Evolutionary conservation across 1,140 invertebrate genomes (phyloP).

Genomic region (Bombyx mori): DNA sequence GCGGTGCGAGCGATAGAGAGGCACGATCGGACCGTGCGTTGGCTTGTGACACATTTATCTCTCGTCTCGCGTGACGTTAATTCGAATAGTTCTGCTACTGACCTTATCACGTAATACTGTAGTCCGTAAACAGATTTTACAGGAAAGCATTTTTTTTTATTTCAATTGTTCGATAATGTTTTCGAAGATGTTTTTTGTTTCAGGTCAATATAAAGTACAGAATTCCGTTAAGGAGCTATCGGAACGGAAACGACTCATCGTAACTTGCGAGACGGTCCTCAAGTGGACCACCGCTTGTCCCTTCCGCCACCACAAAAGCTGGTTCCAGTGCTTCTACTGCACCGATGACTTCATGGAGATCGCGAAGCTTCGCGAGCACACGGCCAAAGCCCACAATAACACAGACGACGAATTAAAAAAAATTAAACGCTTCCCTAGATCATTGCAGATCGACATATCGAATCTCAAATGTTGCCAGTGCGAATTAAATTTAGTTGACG

Average conservation of each 20-base stretch:
- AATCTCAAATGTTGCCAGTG: constrained; percentile 49
- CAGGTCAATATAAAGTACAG: constrained; percentile 7
- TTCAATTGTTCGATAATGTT: no score
- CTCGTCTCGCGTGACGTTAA: no score
- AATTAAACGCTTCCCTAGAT: constrained; percentile 51
- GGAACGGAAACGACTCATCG: constrained; percentile 40
- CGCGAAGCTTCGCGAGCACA: constrained; percentile 34
- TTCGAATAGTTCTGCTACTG: no score
- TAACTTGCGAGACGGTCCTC: constrained; percentile 40
- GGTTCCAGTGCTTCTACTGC: constrained; percentile 61
- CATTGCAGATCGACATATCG: constrained; percentile 57
- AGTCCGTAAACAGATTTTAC: no score
- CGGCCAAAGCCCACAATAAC: constrained; percentile 23
- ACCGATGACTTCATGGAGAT: constrained; percentile 50
- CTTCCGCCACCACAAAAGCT: constrained; percentile 56
- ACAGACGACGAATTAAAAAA: constrained; percentile 46
- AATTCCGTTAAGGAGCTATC: constrained; percentile 36
- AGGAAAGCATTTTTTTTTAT: no score
- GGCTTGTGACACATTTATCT: no score
- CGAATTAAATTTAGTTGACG: constrained; percentile 38
- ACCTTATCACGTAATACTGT: no score
- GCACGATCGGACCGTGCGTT: no score
- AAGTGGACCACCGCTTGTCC: constrained; percentile 50
- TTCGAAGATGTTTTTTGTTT: constrained; percentile 2
- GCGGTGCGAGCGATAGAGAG: no score